Evolutionary conservation across 2,888 invertebrate species (phyloP).

Genomic region (Meandrusa payeni): DNA sequence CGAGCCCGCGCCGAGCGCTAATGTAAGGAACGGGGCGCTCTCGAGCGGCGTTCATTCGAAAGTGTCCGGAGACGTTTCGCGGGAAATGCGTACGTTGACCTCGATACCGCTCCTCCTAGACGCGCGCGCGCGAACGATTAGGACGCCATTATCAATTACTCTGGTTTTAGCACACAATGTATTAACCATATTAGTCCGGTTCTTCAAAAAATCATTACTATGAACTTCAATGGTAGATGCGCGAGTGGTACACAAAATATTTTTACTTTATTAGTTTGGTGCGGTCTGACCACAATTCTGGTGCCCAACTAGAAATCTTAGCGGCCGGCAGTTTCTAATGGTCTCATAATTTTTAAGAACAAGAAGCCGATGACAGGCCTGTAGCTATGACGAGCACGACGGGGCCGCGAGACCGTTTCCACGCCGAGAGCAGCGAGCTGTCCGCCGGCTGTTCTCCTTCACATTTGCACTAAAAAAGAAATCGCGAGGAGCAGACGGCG

Average conservation of each 20-base stretch:
- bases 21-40: slow-evolving; percentile 1
- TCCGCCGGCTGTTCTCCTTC: neutral
- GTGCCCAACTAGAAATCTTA: too few species aligned
- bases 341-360: too few species aligned
- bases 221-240: too few species aligned
- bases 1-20: neutral
- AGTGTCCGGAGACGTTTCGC: slow-evolving; percentile 12
- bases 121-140: slow-evolving; percentile 1
- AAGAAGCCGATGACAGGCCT: too few species aligned
- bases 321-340: too few species aligned
- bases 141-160: slow-evolving; percentile 1
- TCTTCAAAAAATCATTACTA: neutral
- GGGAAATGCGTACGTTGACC: slow-evolving; percentile 11
- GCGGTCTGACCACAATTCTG: too few species aligned
- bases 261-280: too few species aligned
- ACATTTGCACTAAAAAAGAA: slow-evolving; percentile 7
- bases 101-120: slow-evolving; percentile 3
- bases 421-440: too few species aligned
- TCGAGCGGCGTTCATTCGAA: slow-evolving; percentile 7
- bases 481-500: slow-evolving; percentile 11
- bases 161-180: too few species aligned
- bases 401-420: too few species aligned
- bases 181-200: neutral
- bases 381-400: too few species aligned
- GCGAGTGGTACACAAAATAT: too few species aligned